Conservation (phyloP, 2,113 vertebrate genomes). For the Nothocercus nigrocapillus region DNA sequence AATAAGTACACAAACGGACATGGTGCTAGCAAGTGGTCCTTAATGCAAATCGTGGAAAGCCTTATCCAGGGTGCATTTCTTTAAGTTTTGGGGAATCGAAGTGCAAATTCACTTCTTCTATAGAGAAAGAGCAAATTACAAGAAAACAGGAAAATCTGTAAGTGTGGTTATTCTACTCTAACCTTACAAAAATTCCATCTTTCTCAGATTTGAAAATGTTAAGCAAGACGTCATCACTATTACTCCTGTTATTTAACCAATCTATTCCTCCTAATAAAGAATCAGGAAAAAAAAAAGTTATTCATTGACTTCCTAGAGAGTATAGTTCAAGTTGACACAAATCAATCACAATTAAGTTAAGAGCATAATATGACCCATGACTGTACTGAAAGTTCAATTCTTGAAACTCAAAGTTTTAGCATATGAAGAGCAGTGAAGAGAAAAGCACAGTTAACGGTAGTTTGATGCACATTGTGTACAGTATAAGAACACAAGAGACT, state of each 20-base stretch:
- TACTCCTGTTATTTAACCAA: slow-evolving; percentile 81
- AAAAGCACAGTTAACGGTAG: neutral
- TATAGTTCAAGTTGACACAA: slow-evolving; percentile 94
- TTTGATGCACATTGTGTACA: neutral
- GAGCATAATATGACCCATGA: slow-evolving; percentile 77
- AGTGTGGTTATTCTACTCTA: neutral
- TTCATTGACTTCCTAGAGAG: slow-evolving; percentile 90
- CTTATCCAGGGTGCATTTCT: neutral
- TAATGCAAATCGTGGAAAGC: neutral
- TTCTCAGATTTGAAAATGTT: neutral
- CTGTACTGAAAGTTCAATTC: slow-evolving; percentile 77
- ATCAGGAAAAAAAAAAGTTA: slow-evolving; percentile 90
- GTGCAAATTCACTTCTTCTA: too few species aligned
- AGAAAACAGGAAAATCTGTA: neutral
- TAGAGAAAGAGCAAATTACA: slow-evolving; percentile 6
- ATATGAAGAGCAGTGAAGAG: neutral
- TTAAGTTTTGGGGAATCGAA: neutral
- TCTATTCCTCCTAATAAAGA: slow-evolving; percentile 91
- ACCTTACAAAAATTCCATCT: neutral
- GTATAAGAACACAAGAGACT: neutral
- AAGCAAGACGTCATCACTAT: neutral
- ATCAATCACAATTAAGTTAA: slow-evolving; percentile 97
- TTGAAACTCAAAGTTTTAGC: slow-evolving; percentile 39
- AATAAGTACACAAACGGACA: neutral
- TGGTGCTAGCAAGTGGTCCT: neutral